phyloP scores from a whole-genome alignment of 2,888 invertebrate genomes.

The Boloria selene region DNA sequence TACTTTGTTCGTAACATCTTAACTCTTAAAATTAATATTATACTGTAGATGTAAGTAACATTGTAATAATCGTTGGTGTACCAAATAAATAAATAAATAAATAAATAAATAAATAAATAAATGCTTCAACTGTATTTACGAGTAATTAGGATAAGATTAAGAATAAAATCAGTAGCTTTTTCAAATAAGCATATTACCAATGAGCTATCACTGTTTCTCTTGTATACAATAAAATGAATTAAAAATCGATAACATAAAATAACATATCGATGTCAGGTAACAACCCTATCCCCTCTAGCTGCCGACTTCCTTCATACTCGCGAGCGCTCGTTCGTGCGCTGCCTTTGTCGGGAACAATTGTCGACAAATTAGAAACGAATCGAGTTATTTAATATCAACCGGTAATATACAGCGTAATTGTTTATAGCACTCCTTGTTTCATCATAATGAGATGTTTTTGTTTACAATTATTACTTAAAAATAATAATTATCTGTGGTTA shows the following conservation, averaged over 20 bases:
- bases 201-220: neutral
- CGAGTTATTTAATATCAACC: slow-evolving; percentile 81
- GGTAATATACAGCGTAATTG: slow-evolving; percentile 70
- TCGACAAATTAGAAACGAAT: slow-evolving; percentile 83
- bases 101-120: too few species aligned
- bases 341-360: slow-evolving; percentile 82
- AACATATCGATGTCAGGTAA: slow-evolving; percentile 46
- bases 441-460: slow-evolving; percentile 5
- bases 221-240: neutral
- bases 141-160: too few species aligned
- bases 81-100: too few species aligned
- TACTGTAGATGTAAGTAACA: too few species aligned
- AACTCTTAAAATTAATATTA: too few species aligned
- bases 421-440: slow-evolving; percentile 45
- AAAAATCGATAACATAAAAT: slow-evolving; percentile 3
- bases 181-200: too few species aligned
- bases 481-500: too few species aligned
- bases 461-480: neutral
- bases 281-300: slow-evolving; percentile 66
- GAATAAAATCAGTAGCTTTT: too few species aligned
- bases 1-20: too few species aligned
- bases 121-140: too few species aligned
- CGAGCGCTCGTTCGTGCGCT: slow-evolving; percentile 79
- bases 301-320: slow-evolving; percentile 82
- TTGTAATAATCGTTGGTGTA: too few species aligned